These are phyloP conservation scores for Triops longicaudatus DNA, from an alignment of 1,140 invertebrate species.

Conservation along the genomic window DNA sequence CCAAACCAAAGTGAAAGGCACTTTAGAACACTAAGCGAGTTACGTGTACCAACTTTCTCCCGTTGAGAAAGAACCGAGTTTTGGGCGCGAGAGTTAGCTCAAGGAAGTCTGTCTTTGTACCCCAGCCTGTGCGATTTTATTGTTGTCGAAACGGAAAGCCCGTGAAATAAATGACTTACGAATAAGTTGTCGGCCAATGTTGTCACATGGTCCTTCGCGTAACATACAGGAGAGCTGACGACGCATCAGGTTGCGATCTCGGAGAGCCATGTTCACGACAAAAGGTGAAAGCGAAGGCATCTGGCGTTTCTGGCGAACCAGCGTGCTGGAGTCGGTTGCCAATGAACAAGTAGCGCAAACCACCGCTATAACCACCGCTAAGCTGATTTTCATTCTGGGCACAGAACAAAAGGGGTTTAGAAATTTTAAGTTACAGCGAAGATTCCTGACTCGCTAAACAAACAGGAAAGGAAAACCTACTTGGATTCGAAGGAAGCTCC, in stretches of 20 bases:
- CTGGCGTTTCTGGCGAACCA: neutral
- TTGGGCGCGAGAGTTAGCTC: neutral
- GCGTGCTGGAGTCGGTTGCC: neutral
- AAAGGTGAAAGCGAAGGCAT: neutral
- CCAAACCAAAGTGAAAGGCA: neutral
- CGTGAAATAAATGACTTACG: slow-evolving; percentile 23
- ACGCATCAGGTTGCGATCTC: slow-evolving; percentile 27
- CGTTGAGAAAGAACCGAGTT: neutral
- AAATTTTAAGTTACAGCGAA: neutral
- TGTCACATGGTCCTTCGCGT: slow-evolving; percentile 28
- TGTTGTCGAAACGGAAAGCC: neutral
- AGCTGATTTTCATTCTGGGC: neutral
- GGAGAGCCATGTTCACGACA: slow-evolving; percentile 28
- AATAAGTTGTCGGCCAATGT: slow-evolving; percentile 28
- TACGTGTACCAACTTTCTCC: neutral
- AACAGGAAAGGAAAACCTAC: neutral
- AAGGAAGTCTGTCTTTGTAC: neutral
- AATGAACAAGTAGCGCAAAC: slow-evolving; percentile 5
- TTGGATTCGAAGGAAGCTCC: neutral
- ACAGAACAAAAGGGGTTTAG: neutral
- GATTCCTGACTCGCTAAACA: neutral
- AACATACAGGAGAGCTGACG: slow-evolving; percentile 29
- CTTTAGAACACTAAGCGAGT: neutral
- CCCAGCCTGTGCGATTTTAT: neutral
- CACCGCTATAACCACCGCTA: neutral